Evolutionary conservation across 1,140 invertebrate genomes (phyloP).

Genomic region (Drosophila ambigua): DNA sequence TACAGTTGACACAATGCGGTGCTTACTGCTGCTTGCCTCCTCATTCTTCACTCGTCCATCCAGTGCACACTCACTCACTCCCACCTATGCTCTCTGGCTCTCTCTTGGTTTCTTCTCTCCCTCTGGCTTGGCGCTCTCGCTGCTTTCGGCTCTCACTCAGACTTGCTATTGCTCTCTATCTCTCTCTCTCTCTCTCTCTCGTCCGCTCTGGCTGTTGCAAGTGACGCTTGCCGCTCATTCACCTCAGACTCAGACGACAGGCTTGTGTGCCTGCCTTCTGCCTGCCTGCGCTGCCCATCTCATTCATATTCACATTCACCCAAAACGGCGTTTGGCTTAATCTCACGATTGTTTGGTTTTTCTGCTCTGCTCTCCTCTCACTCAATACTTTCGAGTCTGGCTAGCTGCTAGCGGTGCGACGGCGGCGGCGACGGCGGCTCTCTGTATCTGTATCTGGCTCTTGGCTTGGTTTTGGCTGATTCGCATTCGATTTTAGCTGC

Average conservation of each 20-base stretch:
- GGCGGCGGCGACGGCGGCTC: constrained; percentile 29
- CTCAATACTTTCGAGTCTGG: constrained; percentile 50
- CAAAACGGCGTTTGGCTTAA: constrained; percentile 82
- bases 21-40: constrained; percentile 41
- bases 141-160: constrained; percentile 20
- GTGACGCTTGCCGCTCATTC: constrained; percentile 73
- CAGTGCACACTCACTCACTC: constrained; percentile 64
- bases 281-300: constrained; percentile 67
- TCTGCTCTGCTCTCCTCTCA: constrained; percentile 59
- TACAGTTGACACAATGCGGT: constrained; percentile 76
- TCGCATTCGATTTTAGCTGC: constrained; percentile 79
- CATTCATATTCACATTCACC: constrained; percentile 82
- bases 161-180: constrained; percentile 18
- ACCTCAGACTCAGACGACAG: constrained; percentile 50
- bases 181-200: constrained; percentile 24
- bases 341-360: constrained; percentile 82
- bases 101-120: constrained; percentile 48
- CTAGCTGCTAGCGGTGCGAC: constrained; percentile 7
- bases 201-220: constrained; percentile 52
- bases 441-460: constrained; percentile 59
- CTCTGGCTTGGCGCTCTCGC: constrained; percentile 51
- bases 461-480: constrained; percentile 53
- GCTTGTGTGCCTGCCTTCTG: constrained; percentile 33
- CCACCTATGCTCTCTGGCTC: constrained; percentile 41
- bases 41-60: constrained; percentile 77